Conservation (phyloP, 2,888 invertebrate genomes). For the Lasioglossum vierecki region DNA sequence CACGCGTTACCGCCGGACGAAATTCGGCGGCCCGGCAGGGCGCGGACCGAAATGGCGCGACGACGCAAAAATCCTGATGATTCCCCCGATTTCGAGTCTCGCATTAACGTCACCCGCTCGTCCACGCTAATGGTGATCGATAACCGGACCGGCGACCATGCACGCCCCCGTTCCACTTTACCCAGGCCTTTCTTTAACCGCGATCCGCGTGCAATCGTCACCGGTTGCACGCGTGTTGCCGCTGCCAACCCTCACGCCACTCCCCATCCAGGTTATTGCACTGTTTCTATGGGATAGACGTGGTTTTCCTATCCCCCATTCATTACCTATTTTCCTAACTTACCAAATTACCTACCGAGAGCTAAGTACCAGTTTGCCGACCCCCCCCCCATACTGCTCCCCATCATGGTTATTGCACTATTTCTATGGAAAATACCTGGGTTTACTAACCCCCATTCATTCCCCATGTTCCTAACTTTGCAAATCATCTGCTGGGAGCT, state of each 20-base stretch:
- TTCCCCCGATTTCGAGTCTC: slow-evolving; percentile 1
- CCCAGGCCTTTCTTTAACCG: slow-evolving; percentile 6
- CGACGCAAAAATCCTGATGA: slow-evolving; percentile 11
- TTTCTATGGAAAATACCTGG: background rate
- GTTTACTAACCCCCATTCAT: background rate
- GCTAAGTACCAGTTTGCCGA: background rate
- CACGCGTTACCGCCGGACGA: slow-evolving; percentile 5
- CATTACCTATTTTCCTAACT: background rate
- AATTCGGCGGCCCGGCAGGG: slow-evolving; percentile 1
- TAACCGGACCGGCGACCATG: slow-evolving; percentile 23
- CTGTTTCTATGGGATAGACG: background rate
- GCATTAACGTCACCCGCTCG: slow-evolving; percentile 34
- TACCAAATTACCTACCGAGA: background rate
- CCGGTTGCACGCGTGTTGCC: background rate
- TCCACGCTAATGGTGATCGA: slow-evolving; percentile 39
- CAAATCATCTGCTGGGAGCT: background rate
- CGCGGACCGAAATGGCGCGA: background rate
- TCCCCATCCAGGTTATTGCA: background rate
- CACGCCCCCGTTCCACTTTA: slow-evolving; percentile 24
- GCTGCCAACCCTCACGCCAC: background rate
- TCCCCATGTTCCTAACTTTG: too few relatives aligned
- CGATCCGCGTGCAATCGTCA: slow-evolving; percentile 15
- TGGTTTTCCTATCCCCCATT: background rate
- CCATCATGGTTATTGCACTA: background rate
- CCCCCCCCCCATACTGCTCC: background rate